phyloP scores from a whole-genome alignment of 2,888 invertebrate genomes.

The Charanyca ferruginea region DNA sequence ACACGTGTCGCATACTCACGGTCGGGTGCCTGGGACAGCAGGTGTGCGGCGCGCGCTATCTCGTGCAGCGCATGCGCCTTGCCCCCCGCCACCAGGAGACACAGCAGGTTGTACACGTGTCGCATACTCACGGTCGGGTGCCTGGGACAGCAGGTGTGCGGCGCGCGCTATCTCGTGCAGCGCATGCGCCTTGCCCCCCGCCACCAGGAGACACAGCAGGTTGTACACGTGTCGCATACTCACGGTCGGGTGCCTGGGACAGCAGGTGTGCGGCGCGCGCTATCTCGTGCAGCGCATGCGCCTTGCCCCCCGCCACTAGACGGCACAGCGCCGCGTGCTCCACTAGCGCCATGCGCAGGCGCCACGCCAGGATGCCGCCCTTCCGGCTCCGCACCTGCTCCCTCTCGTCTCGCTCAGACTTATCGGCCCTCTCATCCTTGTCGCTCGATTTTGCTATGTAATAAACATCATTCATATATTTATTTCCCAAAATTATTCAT shows the following conservation, averaged over 20 bases:
- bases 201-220: slow-evolving; percentile 98
- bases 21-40: too few species aligned
- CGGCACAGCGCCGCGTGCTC: slow-evolving; percentile 99
- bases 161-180: too few species aligned
- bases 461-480: neutral
- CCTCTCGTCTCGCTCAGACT: slow-evolving; percentile 91
- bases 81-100: too few species aligned
- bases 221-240: too few species aligned
- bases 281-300: slow-evolving; percentile 96
- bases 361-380: slow-evolving; percentile 92
- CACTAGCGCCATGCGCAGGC: slow-evolving; percentile 98
- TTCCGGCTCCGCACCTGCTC: slow-evolving; percentile 92
- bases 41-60: too few species aligned
- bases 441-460: slow-evolving; percentile 43
- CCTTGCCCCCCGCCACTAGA: slow-evolving; percentile 99
- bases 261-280: slow-evolving; percentile 81
- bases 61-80: too few species aligned
- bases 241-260: slow-evolving; percentile 49
- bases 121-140: slow-evolving; percentile 49
- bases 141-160: slow-evolving; percentile 70
- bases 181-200: too few species aligned
- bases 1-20: too few species aligned
- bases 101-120: too few species aligned
- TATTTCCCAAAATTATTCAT: neutral
- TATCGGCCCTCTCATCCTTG: slow-evolving; percentile 25